Base-by-base conservation (phyloP, 2,797 vertebrate species). In the Hyperoplus lanceolatus region DNA sequence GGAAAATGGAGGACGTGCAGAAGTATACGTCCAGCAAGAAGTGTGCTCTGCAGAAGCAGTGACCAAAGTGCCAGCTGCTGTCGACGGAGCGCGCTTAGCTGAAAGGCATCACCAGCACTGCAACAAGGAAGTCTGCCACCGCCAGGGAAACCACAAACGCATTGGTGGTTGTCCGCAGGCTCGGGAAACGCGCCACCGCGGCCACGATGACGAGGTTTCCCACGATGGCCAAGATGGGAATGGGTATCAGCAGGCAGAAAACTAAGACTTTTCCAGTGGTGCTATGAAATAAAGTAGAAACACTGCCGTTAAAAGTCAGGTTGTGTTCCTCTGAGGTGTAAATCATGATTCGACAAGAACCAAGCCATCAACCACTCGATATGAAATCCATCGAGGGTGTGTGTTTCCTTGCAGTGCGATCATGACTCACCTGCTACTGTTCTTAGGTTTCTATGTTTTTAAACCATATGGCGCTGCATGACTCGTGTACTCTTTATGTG, bases 21-120 rank as follows among this genome's bases (percentile, higher is more conserved):
- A 86, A 36, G 7, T 56, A 61, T 21, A 89, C 16, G 3, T 80
- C 77, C 54, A 87, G 64, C n/a, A 88, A 12, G 50, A 80, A 73
- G 58, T 84, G 81, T 4, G 63, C 67, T 50, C 8, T 57, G 68
- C 85, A 89, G 77, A 88, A 83, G 16, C 8, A 12, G 18, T 0
- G 42, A 2, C 80, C 65, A 3, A 86, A 87, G 39, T 53, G 45
- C 82, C 86, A 87, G 12, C 29, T 61, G 12, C 29, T 61, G 72
- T 78, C 68, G 45, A 82, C 56, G 3, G 79, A 68, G 3, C 66
- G 68, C 38, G 77, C 57, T 41, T 84, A 56, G 46, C 86, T 87
- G 62, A 88, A 86, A 21, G 85, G 84, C 82, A 87, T 86, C 73
- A 80, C 80, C 54, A 84, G 60, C 56, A 73, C 57, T 0, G 75